Evolutionary conservation across 35 echinoderm and acorn worm species (phyloP).

Genomic region (Patiria miniata): DNA sequence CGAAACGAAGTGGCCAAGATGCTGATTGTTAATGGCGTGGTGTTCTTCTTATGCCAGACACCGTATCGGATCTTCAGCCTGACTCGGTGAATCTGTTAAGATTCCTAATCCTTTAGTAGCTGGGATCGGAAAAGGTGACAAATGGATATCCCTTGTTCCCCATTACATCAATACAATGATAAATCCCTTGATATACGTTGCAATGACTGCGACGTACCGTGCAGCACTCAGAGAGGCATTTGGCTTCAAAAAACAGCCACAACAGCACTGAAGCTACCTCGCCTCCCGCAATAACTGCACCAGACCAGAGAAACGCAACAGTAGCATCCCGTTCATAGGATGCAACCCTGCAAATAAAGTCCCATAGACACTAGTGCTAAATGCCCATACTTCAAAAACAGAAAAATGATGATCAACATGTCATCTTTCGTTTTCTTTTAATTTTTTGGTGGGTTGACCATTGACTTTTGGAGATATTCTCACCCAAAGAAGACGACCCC

Average conservation of each 20-base stretch:
- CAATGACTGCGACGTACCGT: neutral
- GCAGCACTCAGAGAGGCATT: neutral
- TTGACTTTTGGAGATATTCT: no score
- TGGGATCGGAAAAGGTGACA: neutral
- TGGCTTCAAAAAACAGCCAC: neutral
- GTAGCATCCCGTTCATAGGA: no score
- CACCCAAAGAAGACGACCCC: no score
- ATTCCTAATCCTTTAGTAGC: neutral
- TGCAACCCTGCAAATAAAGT: no score
- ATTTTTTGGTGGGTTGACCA: no score
- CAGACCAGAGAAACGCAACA: no score
- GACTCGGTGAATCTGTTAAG: neutral
- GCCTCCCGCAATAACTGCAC: no score
- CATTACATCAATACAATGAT: neutral
- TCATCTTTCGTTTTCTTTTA: no score
- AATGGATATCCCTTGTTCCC: neutral
- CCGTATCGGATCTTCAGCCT: neutral
- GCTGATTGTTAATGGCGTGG: neutral
- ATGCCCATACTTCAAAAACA: no score
- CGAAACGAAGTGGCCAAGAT: neutral
- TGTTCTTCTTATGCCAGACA: neutral
- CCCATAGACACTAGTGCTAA: no score
- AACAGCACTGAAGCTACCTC: neutral
- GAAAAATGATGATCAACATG: no score
- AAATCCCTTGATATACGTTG: neutral